phyloP scores from a whole-genome alignment of 2,888 invertebrate genomes.

The Cetonia aurata region DNA sequence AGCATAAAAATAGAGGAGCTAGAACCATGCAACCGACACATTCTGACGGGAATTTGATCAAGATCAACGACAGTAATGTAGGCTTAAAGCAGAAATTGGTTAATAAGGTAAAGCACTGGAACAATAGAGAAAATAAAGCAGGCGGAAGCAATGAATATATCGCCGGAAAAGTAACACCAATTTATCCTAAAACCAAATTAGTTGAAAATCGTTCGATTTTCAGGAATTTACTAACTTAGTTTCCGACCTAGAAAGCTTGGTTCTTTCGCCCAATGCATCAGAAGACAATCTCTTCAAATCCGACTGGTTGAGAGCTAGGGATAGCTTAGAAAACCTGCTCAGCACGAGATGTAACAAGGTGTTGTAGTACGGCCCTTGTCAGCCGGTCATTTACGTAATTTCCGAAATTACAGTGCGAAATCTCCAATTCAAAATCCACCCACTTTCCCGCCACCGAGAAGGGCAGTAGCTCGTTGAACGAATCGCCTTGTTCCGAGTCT shows the following conservation, averaged over 20 bases:
- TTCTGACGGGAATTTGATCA: conserved; percentile 50
- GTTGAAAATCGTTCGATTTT: background rate
- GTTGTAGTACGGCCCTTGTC: background rate
- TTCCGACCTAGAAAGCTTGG: conserved; percentile 49
- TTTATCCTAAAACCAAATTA: background rate
- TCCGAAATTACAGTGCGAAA: conserved; percentile 45
- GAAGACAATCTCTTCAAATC: conserved; percentile 50
- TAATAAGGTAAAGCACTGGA: conserved; percentile 51
- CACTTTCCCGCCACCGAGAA: conserved; percentile 51
- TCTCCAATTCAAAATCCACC: conserved; percentile 51
- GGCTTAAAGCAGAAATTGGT: conserved; percentile 51
- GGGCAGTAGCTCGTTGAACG: conserved; percentile 43
- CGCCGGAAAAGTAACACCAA: conserved; percentile 21
- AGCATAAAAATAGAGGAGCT: conserved; percentile 33
- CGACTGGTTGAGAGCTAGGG: conserved; percentile 56
- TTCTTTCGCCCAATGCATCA: conserved; percentile 49
- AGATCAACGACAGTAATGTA: conserved; percentile 39
- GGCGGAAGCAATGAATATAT: conserved; percentile 31
- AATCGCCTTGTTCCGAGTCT: conserved; percentile 53
- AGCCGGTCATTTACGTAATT: conserved; percentile 11
- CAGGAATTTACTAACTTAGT: conserved; percentile 42
- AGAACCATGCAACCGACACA: conserved; percentile 47
- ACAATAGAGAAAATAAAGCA: conserved; percentile 46
- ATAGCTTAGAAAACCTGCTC: conserved; percentile 60
- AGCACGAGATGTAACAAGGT: conserved; percentile 54